Base-by-base conservation (phyloP, 1,140 invertebrate genomes). In the Caenorhabditis brenneri region DNA sequence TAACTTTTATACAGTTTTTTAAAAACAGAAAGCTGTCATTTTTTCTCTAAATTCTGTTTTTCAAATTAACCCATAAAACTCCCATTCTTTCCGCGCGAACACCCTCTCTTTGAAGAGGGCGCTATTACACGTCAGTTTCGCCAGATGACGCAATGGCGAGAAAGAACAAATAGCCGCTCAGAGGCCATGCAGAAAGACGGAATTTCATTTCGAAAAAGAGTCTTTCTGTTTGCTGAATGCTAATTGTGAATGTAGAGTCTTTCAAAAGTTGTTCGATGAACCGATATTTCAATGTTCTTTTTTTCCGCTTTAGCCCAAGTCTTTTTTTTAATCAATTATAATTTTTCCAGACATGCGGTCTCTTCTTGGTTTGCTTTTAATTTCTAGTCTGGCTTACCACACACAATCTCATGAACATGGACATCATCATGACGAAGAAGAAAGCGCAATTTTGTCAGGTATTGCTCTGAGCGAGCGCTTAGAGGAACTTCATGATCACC, bases 381-480 rank as follows among this genome's bases (percentile, higher is more conserved):
- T 39, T 19, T 7, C n/a, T 46, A 1, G 24, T 42, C 33, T 39
- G 16, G n/a, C 24, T 10, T 12, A 2, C 36, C 2, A 27, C 24
- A 22, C 15, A 27, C 27, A 27, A 15, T 24, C 15, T 2, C 33
- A 46, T n/a, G 36, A 46, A 46, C 65, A 46, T 36, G 24, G 19
- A 1, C 51, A 81, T 7, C 79, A 84, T 31, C 53, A 79, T 24
- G 33, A 84, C 22, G 58, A 48, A 22, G 84, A 69, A 53, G 74
- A 88, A 92, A 87, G 91, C 91, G 84, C 90, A n/a, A 88, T 79
- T 33, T 79, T 74, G 29, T 10, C 36, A 2, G 33, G 33, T 24
- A 9, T 65, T 9, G 53, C 9, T 7, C 9, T 27, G 24, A 51
- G n/a, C 6, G 31, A 65, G 22, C 53, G 27, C 27, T 55, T 19